Percentiles rank a stretch among this genome's conserved stretches.
These are phyloP conservation scores for Rhabdornis inornatus DNA, from an alignment of 2,113 vertebrate species.

Conservation along the genomic window DNA sequence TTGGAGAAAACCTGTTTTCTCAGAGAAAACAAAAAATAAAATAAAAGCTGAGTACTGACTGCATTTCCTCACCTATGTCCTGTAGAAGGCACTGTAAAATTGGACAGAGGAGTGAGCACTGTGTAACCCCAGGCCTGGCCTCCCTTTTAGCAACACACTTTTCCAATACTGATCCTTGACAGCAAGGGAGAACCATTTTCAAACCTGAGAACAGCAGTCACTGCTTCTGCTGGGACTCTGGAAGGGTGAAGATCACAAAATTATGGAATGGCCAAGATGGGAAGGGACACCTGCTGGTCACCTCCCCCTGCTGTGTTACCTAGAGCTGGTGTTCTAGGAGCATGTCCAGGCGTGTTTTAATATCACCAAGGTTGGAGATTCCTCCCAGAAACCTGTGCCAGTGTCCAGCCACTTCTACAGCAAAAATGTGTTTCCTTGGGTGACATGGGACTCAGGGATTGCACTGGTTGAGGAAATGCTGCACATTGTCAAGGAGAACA, in stretches of 20 bases:
- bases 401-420: not conserved
- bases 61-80: not conserved
- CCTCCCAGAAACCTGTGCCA: not conserved
- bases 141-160: not conserved
- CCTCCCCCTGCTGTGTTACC: rapidly evolving
- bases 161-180: not conserved
- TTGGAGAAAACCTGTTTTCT: slow-evolving; percentile 1
- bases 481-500: not conserved
- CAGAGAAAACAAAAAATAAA: not conserved
- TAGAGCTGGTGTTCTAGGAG: not conserved
- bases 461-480: not conserved
- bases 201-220: not conserved
- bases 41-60: not conserved
- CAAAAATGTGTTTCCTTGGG: not conserved
- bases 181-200: not conserved
- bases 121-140: not conserved
- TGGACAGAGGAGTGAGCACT: not conserved
- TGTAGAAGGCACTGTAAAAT: not conserved
- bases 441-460: not conserved
- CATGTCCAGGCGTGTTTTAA: not conserved
- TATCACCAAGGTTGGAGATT: not conserved
- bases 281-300: not conserved
- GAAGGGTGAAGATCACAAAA: not conserved
- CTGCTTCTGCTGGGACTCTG: not conserved
- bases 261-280: not conserved